Evolutionary conservation across 1,140 invertebrate species (phyloP), one percentile per base, ranked within the genome.

Genomic region (Drosophila mauritiana): DNA sequence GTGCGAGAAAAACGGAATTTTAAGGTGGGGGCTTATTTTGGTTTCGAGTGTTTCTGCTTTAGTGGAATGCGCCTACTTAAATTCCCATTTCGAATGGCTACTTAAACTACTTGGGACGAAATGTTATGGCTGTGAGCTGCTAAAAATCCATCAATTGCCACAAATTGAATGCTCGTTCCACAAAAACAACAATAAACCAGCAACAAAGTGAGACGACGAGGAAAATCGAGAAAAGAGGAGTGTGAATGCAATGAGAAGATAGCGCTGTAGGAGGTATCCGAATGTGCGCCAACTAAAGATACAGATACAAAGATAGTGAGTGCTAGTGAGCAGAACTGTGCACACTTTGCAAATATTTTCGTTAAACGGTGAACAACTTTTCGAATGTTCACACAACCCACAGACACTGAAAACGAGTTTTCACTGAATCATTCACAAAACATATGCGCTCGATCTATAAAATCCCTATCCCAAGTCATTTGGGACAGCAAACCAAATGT

Each of bases 101-200:
- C 78, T 86, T 81, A 86, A 86, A 86, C 82, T 81, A 85, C 82
- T 86, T 86, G 72, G 65, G 54, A 57, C 45, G 43, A 52, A 79
- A 73, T 78, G 68, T 58, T 72, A 58, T 57, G 61, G 68, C 54
- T 56, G 61, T 53, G 40, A 72, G 80, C 58, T 75, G 77, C 81
- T 85, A 85, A 85, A 80, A 85, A 86, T 86, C 78, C 58, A 81
- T 86, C 82, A 86, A 86, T 78, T 78, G 69, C 65, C 62, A 64
- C 69, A 74, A 75, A 75, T 74, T 75, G 70, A 64, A 74, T 43
- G 73, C 25, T 73, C 69, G 31, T 61, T 53, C 34, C 34, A 73
- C 59, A 54, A 54, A 45, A 37, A 48, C 62, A 62, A 39, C 57
- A 63, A 40, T 54, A 70, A 49, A 57, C 36, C 67, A 69, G 6